Conservation (phyloP, 2,888 invertebrate genomes). For the Tipula unca region DNA sequence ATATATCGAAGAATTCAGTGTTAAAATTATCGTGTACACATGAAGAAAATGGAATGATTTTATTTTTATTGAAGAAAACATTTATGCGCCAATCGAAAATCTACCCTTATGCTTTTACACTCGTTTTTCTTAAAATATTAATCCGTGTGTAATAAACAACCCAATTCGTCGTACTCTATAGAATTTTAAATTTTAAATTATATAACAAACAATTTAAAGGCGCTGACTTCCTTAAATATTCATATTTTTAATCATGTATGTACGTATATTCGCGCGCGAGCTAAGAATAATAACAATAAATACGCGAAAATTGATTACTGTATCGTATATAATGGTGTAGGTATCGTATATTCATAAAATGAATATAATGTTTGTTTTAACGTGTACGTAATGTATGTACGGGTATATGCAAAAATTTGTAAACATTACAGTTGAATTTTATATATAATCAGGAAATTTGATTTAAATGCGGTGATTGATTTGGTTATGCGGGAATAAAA, state of each 20-base stretch:
- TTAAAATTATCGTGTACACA: neutral
- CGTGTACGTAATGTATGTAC: too few relatives aligned
- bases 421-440: neutral
- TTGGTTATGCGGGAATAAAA: too few relatives aligned
- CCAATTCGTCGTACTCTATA: neutral
- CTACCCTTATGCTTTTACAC: neutral
- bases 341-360: too few relatives aligned
- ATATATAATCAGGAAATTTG: neutral
- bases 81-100: neutral
- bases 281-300: neutral
- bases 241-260: neutral
- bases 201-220: neutral
- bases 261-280: neutral
- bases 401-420: neutral
- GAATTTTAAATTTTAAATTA: neutral
- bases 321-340: neutral
- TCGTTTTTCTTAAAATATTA: neutral
- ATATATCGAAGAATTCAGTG: neutral
- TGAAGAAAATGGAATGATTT: neutral
- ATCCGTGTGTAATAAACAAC: neutral
- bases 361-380: too few relatives aligned
- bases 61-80: neutral
- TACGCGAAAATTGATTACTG: neutral
- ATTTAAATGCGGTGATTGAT: neutral
- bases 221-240: constrained; percentile 14